Evolutionary conservation across 2,888 invertebrate genomes (phyloP).

Genomic region (Erpobdella octoculata): DNA sequence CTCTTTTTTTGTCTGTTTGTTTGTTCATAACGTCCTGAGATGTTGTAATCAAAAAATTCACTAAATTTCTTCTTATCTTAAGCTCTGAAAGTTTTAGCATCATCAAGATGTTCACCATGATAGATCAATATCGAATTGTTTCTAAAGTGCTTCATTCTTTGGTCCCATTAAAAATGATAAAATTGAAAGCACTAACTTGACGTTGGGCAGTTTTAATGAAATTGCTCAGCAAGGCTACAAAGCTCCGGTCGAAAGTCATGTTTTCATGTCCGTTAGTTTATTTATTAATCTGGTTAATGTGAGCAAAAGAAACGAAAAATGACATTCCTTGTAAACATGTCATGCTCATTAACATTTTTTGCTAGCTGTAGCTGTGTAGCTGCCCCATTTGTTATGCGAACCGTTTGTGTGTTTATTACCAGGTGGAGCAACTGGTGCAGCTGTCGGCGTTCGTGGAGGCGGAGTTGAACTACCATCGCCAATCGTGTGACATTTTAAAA

Average conservation of each 20-base stretch:
- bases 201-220: no score
- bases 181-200: no score
- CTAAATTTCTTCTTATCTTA: not conserved
- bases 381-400: not conserved
- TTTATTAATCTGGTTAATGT: not conserved
- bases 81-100: not conserved
- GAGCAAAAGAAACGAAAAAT: no score
- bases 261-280: no score
- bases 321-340: no score
- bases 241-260: no score
- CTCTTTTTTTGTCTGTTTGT: not conserved
- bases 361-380: not conserved
- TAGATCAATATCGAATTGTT: no score
- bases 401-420: slow-evolving; percentile 30
- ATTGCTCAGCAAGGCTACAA: no score
- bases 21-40: no score
- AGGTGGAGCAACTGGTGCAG: slow-evolving; percentile 97
- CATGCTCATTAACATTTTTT: no score
- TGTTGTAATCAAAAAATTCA: not conserved
- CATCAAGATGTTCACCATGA: not conserved
- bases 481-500: slow-evolving; percentile 84
- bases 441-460: slow-evolving; percentile 91
- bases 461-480: slow-evolving; percentile 88
- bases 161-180: no score
- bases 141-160: no score